Evolutionary conservation across 2,113 vertebrate genomes (phyloP), one percentile per base, ranked within the genome.

Genomic region (Callipepla squamata): DNA sequence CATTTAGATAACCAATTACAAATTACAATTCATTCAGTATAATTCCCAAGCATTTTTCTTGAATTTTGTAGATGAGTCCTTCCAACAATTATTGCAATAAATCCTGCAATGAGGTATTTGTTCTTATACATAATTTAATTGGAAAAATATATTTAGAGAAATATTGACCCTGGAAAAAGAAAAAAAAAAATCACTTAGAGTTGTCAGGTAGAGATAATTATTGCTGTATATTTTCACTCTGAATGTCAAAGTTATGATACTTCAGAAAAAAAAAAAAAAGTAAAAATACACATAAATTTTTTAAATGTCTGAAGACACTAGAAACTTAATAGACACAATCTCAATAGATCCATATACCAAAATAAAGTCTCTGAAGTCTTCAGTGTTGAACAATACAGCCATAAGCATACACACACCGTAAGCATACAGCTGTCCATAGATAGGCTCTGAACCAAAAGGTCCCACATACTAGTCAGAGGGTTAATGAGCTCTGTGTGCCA

Each of bases 11-110:
- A 7, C 0, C 8, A 4, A 42, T 72, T 63, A 32, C 1, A 77
- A 51, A 44, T 72, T 63, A 32, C 1, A 77, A 34, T 74, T 23
- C 6, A 58, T 22, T 3, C 3, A 42, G 2, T 32, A 23, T 58
- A 32, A 4, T 47, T 78, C 10, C 15, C 13, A 38, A 13, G 14
- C 8, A 42, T 11, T 67, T 9, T 11, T 87, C 7, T 19, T 22
- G 25, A 62, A 5, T 42, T 36, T 26, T 62, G 8, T 0, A 44
- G 13, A 15, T 18, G 0, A 20, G 8, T 19, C 8, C 2, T 2
- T 80, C 58, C 48, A 44, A 18, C 1, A 78, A 19, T 9, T 23
- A 72, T 2, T 63, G 7, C n/a, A 20, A 16, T 55, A 32, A 84
- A 78, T 81, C 6, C 30, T 62, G 1, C 36, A 80, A 44, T 10